Base-by-base conservation (phyloP, 2,113 vertebrate genomes). In the Parotia lawesii region DNA sequence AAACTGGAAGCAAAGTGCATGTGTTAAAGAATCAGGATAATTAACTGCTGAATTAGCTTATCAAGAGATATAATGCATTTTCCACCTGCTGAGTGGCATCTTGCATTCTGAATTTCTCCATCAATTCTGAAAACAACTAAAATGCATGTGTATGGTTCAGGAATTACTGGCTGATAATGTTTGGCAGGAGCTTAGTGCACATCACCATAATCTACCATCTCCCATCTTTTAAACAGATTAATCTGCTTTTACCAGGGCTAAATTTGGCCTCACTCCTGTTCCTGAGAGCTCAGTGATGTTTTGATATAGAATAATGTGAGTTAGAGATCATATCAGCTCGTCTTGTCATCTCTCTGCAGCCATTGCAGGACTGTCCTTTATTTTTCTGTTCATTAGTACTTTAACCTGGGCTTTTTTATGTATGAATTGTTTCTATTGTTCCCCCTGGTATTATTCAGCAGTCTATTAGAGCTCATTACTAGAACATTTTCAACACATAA, bases 11-110 rank as follows among this genome's bases (percentile, higher is more conserved):
- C 20, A 74, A 92, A 95, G 56, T 53, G 51, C 69, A 53, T 81
- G 75, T 67, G 92, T 95, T 89, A 87, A 90, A 89, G 85, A 88
- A 94, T 86, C 80, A 54, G 48, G 83, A 84, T 93, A 95, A 96
- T 96, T 96, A 94, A 92, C 80, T 2, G 0, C 38, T 89, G 86
- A 84, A 92, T 96, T 93, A 95, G 25, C 20, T 93, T 93, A 93
- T 89, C 83, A 81, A 89, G 65, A 78, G 44, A 87, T 87, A 29
- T 37, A 93, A 62, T 50, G 71, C 37, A 84, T 84, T 92, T 95
- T 95, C 48, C 61, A 86, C 64, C 42, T 90, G 69, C 47, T 37
- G 88, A 80, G 60, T 51, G 51, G 18, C 51, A 88, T 85, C 64
- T 76, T 72, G 57, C 35, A 42, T 75, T 87, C 42, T 70, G 93